Evolutionary conservation across 2,888 invertebrate genomes (phyloP).

Genomic region (Helicoverpa assulta): DNA sequence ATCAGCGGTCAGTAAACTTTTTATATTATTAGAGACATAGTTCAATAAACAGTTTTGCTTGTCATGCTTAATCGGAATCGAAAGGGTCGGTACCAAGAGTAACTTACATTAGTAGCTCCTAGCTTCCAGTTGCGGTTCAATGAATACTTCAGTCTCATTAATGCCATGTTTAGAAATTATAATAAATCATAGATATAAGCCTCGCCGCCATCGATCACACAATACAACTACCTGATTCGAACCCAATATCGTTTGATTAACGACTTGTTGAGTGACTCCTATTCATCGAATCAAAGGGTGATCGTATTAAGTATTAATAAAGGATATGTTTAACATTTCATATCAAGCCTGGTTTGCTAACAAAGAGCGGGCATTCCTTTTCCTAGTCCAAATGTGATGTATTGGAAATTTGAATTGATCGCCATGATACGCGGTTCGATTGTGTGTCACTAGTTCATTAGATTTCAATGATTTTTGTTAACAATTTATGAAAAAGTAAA

Average conservation of each 20-base stretch:
- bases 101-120: constrained; percentile 74
- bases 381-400: constrained; percentile 65
- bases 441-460: constrained; percentile 40
- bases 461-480: constrained; percentile 34
- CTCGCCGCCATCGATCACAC: constrained; percentile 82
- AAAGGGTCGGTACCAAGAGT: constrained; percentile 60
- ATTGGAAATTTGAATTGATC: constrained; percentile 56
- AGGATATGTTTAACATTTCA: constrained; percentile 82
- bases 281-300: constrained; percentile 88
- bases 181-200: constrained; percentile 85
- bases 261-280: constrained; percentile 89
- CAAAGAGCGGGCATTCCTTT: constrained; percentile 57
- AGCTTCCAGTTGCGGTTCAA: constrained; percentile 66
- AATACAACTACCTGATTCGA: constrained; percentile 88
- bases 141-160: constrained; percentile 74
- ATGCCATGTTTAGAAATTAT: constrained; percentile 81
- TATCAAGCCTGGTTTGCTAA: constrained; percentile 71
- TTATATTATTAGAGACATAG: not conserved
- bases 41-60: constrained; percentile 29
- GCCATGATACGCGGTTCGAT: constrained; percentile 69
- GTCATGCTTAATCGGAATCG: constrained; percentile 57
- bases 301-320: constrained; percentile 88
- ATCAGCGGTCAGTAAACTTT: not conserved
- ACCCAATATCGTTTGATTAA: constrained; percentile 88
- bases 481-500: not conserved